Evolutionary conservation across 2,797 vertebrate genomes (phyloP).

Genomic region (Bufotes viridis): DNA sequence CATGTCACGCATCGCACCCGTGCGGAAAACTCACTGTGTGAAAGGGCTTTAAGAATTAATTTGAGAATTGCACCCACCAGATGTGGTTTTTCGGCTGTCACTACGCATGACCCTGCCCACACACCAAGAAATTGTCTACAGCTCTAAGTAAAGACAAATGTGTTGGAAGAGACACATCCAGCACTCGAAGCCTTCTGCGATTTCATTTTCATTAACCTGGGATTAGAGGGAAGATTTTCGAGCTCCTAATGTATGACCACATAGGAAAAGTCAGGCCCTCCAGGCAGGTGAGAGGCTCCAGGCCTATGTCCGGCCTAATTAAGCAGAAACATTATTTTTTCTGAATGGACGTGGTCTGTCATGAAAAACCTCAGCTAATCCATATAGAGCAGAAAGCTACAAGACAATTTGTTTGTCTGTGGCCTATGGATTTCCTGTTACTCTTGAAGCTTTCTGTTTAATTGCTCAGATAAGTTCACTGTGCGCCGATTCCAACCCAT

Average conservation of each 20-base stretch:
- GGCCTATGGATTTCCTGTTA: constrained; percentile 55
- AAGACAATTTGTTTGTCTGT: constrained; percentile 63
- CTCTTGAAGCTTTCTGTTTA: constrained; percentile 53
- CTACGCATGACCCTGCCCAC: too few relatives aligned
- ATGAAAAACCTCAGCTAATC: constrained; percentile 63
- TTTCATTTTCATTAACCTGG: constrained; percentile 39
- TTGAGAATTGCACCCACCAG: too few relatives aligned
- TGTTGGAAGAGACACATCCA: constrained; percentile 7
- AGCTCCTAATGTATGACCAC: constrained; percentile 1
- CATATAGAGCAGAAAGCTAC: constrained; percentile 60
- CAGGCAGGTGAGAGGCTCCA: constrained; percentile 31
- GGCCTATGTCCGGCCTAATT: constrained; percentile 38
- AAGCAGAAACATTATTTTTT: constrained; percentile 53
- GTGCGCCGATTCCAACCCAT: constrained; percentile 49
- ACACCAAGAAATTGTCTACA: not conserved
- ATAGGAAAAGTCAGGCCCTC: constrained; percentile 8
- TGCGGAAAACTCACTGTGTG: too few relatives aligned
- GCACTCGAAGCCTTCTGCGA: constrained; percentile 1
- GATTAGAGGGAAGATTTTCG: constrained; percentile 33
- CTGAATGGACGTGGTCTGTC: constrained; percentile 59
- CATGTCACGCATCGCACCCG: too few relatives aligned
- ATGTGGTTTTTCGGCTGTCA: too few relatives aligned
- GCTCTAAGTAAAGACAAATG: constrained; percentile 24
- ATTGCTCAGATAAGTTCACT: constrained; percentile 62
- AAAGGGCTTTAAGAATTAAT: too few relatives aligned